Evolutionary conservation across 2,888 invertebrate species (phyloP).

Genomic region (Cabera pusaria): DNA sequence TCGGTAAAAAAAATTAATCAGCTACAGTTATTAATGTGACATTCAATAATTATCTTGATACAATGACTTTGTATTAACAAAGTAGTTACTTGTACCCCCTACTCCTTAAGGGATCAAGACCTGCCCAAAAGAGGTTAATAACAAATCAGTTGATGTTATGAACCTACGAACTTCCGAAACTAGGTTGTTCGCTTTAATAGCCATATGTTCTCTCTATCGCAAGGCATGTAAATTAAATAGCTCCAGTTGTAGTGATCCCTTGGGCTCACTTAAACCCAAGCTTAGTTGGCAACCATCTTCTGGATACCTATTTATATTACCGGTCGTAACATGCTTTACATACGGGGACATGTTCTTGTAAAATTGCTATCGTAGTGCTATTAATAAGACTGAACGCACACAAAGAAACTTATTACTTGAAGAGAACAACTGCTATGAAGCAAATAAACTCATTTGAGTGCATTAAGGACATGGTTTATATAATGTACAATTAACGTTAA

Average conservation of each 20-base stretch:
- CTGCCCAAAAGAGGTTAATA: conserved; percentile 16
- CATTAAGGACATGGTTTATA: no score
- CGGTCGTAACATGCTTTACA: conserved; percentile 13
- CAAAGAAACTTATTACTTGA: no score
- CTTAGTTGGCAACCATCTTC: conserved; percentile 28
- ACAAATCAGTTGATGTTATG: conserved; percentile 21
- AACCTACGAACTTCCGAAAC: conserved; percentile 15
- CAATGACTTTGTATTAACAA: no score
- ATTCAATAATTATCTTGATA: no score
- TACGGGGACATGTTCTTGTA: conserved; percentile 3
- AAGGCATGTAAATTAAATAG: conserved; percentile 32
- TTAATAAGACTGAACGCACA: no score
- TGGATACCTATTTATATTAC: conserved; percentile 21
- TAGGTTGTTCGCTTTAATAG: conserved; percentile 20
- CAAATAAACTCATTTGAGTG: no score
- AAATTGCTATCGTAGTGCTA: not conserved
- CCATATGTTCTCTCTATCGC: conserved; percentile 21
- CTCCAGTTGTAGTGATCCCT: conserved; percentile 27
- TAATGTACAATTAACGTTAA: no score
- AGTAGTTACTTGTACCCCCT: no score
- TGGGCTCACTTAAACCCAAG: conserved; percentile 31
- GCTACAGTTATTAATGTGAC: no score
- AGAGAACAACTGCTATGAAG: no score
- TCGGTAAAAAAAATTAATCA: no score
- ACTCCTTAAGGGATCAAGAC: no score